Evolutionary conservation across 2,797 vertebrate species (phyloP), one percentile per base, ranked within the genome.

Genomic region (Danio jaintianensis): DNA sequence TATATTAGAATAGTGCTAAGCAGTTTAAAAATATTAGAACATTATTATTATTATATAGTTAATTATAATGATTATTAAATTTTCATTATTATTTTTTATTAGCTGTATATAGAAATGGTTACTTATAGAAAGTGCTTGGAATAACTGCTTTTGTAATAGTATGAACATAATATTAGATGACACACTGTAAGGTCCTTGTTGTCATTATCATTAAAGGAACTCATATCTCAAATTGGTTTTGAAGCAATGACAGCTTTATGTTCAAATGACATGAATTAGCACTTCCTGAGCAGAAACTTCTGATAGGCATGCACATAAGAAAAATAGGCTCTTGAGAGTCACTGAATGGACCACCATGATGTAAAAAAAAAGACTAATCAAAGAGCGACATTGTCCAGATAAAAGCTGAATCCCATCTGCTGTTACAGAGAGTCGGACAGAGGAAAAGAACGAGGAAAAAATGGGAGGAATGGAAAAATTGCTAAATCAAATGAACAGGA

Each of bases 371-470:
- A 74, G 71, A 61, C 74, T 64, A n/a, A 40, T 92, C 79, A 93
- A 91, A 92, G 88, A 84, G 45, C 22, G 6, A 66, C 88, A 89
- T 92, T 94, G 92, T 94, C 84, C 22, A 70, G n/a, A 47, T 56
- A 43, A 76, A 82, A 85, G 90, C 86, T 67, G 90, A 89, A 85
- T 88, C 82, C 86, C 84, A 82, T 91, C 87, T 89, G 89, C 90
- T 89, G 87, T 58, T 78, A 53, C 77, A 66, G 80, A 79, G 50
- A 66, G 36, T 67, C 47, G 42, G 80, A 80, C 47, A 56, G 16
- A 62, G 47, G n/a, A 58, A 78, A n/a, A 42, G 29, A 53, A 66
- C 36, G 61, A 36, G 62, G 38, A 52, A 42, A 48, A 63, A 52
- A 73, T 45, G 10, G 40, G 45, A 69, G 59, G n/a, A 66, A 67